phyloP scores from a whole-genome alignment of 2,797 vertebrate genomes.

The Pantherophis vulpinus region DNA sequence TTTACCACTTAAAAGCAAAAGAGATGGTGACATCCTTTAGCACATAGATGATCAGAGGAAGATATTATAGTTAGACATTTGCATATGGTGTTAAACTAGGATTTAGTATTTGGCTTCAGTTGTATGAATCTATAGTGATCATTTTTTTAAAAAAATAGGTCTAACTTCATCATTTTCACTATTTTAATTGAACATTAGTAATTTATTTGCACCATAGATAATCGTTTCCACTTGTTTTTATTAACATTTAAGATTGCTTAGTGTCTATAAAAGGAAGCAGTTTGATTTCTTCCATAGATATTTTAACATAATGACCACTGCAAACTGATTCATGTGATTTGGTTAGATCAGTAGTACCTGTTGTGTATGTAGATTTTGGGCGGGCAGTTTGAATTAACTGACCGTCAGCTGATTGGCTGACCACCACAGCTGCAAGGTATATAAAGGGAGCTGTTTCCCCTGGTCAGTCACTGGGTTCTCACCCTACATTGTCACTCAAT shows the following conservation, averaged over 20 bases:
- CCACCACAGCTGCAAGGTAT: no score
- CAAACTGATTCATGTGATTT: not conserved
- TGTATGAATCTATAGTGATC: not conserved
- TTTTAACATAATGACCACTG: not conserved
- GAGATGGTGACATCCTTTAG: not conserved
- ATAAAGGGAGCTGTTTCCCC: no score
- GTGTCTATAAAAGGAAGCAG: not conserved
- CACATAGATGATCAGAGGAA: not conserved
- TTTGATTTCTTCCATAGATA: not conserved
- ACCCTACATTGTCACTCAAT: no score
- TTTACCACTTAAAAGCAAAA: not conserved
- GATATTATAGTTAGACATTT: not conserved
- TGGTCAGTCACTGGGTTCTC: no score
- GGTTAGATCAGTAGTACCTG: not conserved
- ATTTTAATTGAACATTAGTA: not conserved
- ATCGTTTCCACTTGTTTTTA: not conserved
- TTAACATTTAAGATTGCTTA: not conserved
- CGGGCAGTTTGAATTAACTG: no score
- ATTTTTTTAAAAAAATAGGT: not conserved
- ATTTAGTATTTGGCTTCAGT: not conserved
- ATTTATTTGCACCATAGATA: not conserved
- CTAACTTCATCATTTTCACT: not conserved
- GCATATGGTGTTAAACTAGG: not conserved
- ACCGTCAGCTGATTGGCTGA: no score
- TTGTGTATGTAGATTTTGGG: no score